phyloP scores from a whole-genome alignment of 2,113 vertebrate genomes.

The Dicaeum eximium region DNA sequence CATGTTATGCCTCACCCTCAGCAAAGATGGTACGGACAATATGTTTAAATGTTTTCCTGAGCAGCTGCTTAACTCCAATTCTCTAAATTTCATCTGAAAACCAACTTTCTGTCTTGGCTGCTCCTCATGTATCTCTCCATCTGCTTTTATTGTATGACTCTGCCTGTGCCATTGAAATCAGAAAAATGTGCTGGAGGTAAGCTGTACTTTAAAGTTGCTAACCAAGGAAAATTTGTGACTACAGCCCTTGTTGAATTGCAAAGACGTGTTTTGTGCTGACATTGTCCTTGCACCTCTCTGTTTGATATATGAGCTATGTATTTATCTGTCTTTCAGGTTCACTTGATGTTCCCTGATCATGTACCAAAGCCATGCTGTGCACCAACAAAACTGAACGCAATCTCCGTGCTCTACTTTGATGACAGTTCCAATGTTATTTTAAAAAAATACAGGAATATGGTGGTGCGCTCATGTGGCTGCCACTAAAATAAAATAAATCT shows the following conservation, averaged over 20 bases:
- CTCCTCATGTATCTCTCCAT: not conserved
- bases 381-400: slow-evolving; percentile 96
- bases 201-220: not conserved
- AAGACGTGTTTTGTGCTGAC: not conserved
- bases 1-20: not conserved
- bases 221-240: not conserved
- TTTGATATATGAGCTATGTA: slow-evolving; percentile 26
- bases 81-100: slow-evolving; percentile 1
- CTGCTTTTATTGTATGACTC: not conserved
- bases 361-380: slow-evolving; percentile 98
- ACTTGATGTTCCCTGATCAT: slow-evolving; percentile 98
- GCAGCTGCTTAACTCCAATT: not conserved
- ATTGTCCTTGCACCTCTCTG: not conserved
- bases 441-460: slow-evolving; percentile 99
- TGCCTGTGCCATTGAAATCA: not conserved
- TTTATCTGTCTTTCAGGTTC: slow-evolving; percentile 82
- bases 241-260: not conserved
- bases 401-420: slow-evolving; percentile 99
- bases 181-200: slow-evolving; percentile 18
- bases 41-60: not conserved
- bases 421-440: slow-evolving; percentile 99
- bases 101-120: not conserved
- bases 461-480: slow-evolving; percentile 96
- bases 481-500: slow-evolving; percentile 76
- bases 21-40: not conserved